Evolutionary conservation across 2,888 invertebrate genomes (phyloP).

Genomic region (Cartodere bifasciata): DNA sequence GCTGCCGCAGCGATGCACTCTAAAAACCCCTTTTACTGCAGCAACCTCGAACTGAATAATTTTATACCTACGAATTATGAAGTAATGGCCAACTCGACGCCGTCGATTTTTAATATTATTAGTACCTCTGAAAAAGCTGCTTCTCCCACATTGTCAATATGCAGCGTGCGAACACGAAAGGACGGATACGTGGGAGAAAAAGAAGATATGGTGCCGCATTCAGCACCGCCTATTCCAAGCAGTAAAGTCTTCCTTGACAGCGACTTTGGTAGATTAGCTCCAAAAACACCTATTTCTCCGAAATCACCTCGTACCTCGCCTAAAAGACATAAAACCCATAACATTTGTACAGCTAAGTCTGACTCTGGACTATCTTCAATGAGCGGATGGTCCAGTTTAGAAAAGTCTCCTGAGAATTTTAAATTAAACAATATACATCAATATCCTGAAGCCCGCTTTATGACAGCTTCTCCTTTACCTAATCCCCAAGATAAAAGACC

Average conservation of each 20-base stretch:
- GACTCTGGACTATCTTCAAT: constrained; percentile 79
- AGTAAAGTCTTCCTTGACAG: constrained; percentile 37
- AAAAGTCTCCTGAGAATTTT: constrained; percentile 74
- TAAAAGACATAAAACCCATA: constrained; percentile 43
- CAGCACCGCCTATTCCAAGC: constrained; percentile 59
- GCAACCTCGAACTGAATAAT: constrained; percentile 35
- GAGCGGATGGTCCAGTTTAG: constrained; percentile 76
- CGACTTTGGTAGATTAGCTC: constrained; percentile 44
- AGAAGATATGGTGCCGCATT: constrained; percentile 52
- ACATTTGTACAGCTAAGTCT: constrained; percentile 64
- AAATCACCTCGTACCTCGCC: constrained; percentile 57
- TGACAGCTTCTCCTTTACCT: constrained; percentile 15
- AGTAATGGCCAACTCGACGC: constrained; percentile 38
- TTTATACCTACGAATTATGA: constrained; percentile 40
- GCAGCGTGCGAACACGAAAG: constrained; percentile 51
- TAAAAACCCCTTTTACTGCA: constrained; percentile 32
- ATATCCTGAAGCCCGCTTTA: constrained; percentile 7
- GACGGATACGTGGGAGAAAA: constrained; percentile 43
- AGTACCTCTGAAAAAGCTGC: constrained; percentile 42
- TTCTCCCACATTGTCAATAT: constrained; percentile 50
- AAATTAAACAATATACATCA: constrained; percentile 33
- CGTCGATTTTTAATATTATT: constrained; percentile 39
- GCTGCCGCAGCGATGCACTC: constrained; percentile 25
- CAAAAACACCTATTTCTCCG: constrained; percentile 56
- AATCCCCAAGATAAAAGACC: constrained; percentile 31